Base-by-base conservation (phyloP, 2,888 invertebrate genomes). In the Crioceris asparagi region DNA sequence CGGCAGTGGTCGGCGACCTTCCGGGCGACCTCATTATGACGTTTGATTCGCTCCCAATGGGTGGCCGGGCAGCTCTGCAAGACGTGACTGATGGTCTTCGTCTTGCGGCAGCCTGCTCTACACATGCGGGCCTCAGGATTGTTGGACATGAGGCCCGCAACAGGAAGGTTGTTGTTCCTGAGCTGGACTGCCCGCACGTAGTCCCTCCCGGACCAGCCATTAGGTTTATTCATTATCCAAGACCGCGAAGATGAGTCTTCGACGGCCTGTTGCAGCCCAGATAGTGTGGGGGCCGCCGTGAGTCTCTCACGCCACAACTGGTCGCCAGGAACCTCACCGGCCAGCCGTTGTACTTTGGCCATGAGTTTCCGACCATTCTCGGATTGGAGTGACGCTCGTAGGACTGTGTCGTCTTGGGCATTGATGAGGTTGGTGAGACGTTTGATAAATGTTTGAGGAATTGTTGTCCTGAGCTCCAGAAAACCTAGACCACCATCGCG, bases 401-500 rank as follows among this genome's bases (percentile, higher is more conserved):
- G 6, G n/a, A 46, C 16, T 7, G 30, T 19, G 3, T 5, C 10
- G 21, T 50, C 51, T 5, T 39, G 30, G 5, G 26, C 17, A 1
- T 17, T 18, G 8, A 40, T 32, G 4, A 42, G 32, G 2, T 12
- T 32, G 11, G 2, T 45, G 19, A 50, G 2, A 3, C 53, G 15
- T 2, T 34, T 12, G 1, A 45, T 27, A 11, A 29, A 30, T 10
- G 21, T 19, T 4, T 34, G 14, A 2, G 38, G 38, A 4, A 38
- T 16, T 2, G 32, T 5, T 1, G n/a, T 12, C 1, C 49, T 17
- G 2, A 54, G 39, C 18, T 51, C 40, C 15, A 39, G 32, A 2
- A 57, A 32, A 3, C 55, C 55, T 12, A 56, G 40, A 1, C 52
- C 52, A 2, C 54, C 55, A 26, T 52, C 53, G 21, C 35, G 12